Evolutionary conservation across 1,140 invertebrate species (phyloP), one percentile per base, ranked within the genome.

Genomic region (Batillaria attramentaria): DNA sequence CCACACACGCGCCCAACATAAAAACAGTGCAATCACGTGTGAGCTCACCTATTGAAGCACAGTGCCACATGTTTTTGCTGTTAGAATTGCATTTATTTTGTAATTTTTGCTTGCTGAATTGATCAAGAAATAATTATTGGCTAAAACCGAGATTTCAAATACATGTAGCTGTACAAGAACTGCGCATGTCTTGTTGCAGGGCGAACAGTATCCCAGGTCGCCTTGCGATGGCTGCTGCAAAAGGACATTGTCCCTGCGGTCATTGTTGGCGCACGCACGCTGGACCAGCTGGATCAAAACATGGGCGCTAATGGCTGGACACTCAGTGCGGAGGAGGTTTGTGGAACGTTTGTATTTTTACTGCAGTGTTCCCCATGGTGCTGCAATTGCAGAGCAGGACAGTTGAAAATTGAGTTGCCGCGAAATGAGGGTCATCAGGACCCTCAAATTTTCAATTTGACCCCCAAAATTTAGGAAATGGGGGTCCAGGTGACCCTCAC

Each of bases 261-360:
- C 13, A 84, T 90, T 35, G 87, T 90, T 43, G 89, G 89, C 1
- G 86, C 82, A 10, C 88, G 83, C 39, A 87, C 84, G 31, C 42
- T 90, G 24, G 72, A 84, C 43, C 88, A 90, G 79, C 78, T 90
- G 57, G 89, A 90, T 78, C 86, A 90, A 70, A 89, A 90, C 70
- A 82, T 89, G 79, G 84, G 83, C 6, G 87, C 86, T 28, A 79
- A 65, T 46, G 87, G 86, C 24, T 89, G 88, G 88, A 77, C 60
- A 1, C 75, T 89, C 16, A 77, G 88, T 6, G 68, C 76, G 31
- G 84, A 87, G 37, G 81, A 89, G 79, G 86, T 89, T 72, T n/a
- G n/a, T n/a, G n/a, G n/a, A n/a, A n/a, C n/a, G n/a, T n/a, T n/a
- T n/a, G n/a, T n/a, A n/a, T n/a, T n/a, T n/a, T n/a, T n/a, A n/a